These are phyloP conservation scores for Brenthis ino DNA, from an alignment of 2,888 invertebrate species.

Conservation along the genomic window DNA sequence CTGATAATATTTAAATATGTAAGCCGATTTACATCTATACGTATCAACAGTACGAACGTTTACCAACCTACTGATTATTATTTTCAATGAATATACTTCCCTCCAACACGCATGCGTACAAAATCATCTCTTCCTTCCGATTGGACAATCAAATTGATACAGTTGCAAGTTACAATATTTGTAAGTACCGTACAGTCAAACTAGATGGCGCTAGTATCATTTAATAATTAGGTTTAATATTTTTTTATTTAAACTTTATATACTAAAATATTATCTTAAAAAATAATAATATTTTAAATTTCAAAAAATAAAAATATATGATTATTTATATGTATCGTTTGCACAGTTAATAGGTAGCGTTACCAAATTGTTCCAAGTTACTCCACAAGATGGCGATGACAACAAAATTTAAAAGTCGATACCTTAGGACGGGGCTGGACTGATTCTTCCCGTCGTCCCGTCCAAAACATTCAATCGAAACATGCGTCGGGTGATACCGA, in stretches of 20 bases:
- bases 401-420: conserved; percentile 50
- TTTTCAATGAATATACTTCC: conserved; percentile 62
- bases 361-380: not conserved
- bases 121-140: conserved; percentile 36
- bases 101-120: conserved; percentile 74
- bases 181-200: not conserved
- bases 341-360: not conserved
- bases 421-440: conserved; percentile 39
- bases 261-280: not conserved
- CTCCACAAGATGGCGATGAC: conserved; percentile 46
- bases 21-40: conserved; percentile 38
- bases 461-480: conserved; percentile 73
- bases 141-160: conserved; percentile 28
- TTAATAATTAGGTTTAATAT: not conserved
- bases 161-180: conserved; percentile 24
- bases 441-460: conserved; percentile 44
- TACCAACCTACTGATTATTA: conserved; percentile 59
- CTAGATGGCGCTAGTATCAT: conserved; percentile 25
- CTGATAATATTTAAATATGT: conserved; percentile 49
- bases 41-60: conserved; percentile 54
- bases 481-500: conserved; percentile 63
- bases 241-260: not conserved
- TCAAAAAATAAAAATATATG: not conserved
- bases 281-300: not conserved
- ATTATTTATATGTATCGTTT: not conserved